A percentile compares a stretch with the other conserved stretches of the same genome.
Conservation (phyloP, 2,888 invertebrate genomes). For the Drosophila kokeensis region DNA sequence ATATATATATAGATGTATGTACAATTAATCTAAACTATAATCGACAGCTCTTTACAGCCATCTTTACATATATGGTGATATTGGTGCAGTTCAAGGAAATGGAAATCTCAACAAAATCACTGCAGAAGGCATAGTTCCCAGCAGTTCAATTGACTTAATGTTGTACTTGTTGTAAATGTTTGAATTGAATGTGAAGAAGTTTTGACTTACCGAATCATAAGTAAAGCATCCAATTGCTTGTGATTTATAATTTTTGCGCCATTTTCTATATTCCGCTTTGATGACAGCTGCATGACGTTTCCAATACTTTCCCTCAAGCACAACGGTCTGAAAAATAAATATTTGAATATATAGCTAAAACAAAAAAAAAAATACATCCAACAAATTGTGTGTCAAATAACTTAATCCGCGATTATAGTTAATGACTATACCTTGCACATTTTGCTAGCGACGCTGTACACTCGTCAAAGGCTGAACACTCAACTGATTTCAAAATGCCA, state of each 20-base stretch:
- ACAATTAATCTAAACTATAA: background rate
- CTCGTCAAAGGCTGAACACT: constrained; percentile 13
- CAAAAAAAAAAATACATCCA: background rate
- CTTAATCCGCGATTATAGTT: background rate
- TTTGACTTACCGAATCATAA: constrained; percentile 89
- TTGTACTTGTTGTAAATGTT: background rate
- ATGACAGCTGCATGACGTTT: constrained; percentile 98
- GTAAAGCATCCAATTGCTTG: constrained; percentile 90
- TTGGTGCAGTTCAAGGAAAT: constrained; percentile 83
- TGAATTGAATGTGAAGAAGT: background rate
- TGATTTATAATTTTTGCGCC: constrained; percentile 91
- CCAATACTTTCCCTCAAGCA: constrained; percentile 99
- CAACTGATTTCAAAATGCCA: constrained; percentile 38
- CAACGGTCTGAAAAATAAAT: constrained; percentile 90
- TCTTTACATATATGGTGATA: constrained; percentile 83
- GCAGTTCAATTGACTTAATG: background rate
- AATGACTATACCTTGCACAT: constrained; percentile 16
- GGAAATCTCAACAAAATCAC: constrained; percentile 76
- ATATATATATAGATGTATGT: background rate
- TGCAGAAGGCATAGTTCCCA: constrained; percentile 33
- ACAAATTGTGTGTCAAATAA: constrained; percentile 14
- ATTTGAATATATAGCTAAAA: background rate
- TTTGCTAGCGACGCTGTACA: constrained; percentile 5
- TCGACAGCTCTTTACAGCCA: constrained; percentile 77
- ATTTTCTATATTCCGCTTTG: constrained; percentile 99